Evolutionary conservation across 2,113 vertebrate species (phyloP), one percentile per base, ranked within the genome.

Genomic region (Gulo gulo): DNA sequence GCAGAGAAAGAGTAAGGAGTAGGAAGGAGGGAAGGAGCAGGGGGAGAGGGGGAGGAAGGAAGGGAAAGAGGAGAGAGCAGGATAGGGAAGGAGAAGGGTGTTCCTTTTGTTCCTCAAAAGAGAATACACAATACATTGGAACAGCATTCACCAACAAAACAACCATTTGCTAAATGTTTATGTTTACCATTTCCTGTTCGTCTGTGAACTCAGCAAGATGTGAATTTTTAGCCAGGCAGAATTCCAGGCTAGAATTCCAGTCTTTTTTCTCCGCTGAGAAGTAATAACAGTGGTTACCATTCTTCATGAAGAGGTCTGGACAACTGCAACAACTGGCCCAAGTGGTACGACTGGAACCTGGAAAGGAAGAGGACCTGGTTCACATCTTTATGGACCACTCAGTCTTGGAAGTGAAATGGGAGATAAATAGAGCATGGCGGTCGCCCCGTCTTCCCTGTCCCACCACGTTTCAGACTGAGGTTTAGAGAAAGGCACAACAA

Each of bases 211-310:
- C 85, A 57, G 98, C 69, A 45, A 99, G 98, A 12, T 98, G 90
- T 73, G 98, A 97, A 11, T 84, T 88, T 65, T 97, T 63, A 15
- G 47, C 45, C 88, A 16, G 0, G 94, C 98, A 99, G 79, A 81
- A 98, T 85, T 97, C 16, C 97, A 59, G 92, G 76, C 98, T 98
- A 91, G 96, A 98, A 92, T 73, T 29, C 98, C 98, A 98, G 93
- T 98, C 90, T 20, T 57, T 98, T 88, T n/a, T 76, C 52, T 85
- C 34, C 5, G 2, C 16, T n/a, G 98, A 98, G 79, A 99, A 98
- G 57, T 52, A 98, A 13, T 98, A 99, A 96, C 98, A 98, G 59
- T 97, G 88, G 95, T 91, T 94, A 73, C 95, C 97, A 80, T 98
- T 98, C 92, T 93, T 73, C 74, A 97, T 5, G 97, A 98, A 98